phyloP scores from a whole-genome alignment of 1,140 invertebrate genomes.

The Caenorhabditis tropicalis region DNA sequence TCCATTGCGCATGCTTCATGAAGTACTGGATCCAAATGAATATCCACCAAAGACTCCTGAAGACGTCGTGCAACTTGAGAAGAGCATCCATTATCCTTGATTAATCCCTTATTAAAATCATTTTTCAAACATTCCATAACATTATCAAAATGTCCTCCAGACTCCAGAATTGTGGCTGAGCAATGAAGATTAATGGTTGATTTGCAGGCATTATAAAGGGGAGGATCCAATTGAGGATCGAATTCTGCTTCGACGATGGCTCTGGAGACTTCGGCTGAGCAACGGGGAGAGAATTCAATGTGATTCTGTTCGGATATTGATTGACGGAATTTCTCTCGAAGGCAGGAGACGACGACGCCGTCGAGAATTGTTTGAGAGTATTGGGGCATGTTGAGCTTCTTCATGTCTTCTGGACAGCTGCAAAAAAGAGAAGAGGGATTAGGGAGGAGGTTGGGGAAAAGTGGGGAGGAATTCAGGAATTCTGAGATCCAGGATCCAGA shows the following conservation, averaged over 20 bases:
- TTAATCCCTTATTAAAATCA: constrained; percentile 70
- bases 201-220: constrained; percentile 81
- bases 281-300: constrained; percentile 53
- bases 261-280: constrained; percentile 67
- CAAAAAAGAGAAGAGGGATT: no score
- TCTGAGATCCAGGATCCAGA: no score
- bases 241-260: constrained; percentile 70
- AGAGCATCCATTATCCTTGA: constrained; percentile 64
- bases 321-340: constrained; percentile 66
- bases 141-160: constrained; percentile 66
- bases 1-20: constrained; percentile 75
- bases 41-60: constrained; percentile 75
- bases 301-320: constrained; percentile 49
- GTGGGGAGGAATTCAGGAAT: no score
- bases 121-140: constrained; percentile 70
- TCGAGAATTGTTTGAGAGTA: constrained; percentile 62
- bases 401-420: constrained; percentile 66
- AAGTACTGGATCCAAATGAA: constrained; percentile 76
- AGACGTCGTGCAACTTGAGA: constrained; percentile 76
- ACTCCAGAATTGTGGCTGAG: constrained; percentile 9
- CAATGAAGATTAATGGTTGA: constrained; percentile 78
- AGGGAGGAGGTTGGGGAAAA: no score
- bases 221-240: constrained; percentile 87
- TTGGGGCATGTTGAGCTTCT: constrained; percentile 61
- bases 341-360: constrained; percentile 62